Conservation (phyloP, 2,797 vertebrate genomes). For the Scomberomorus guttatus region DNA sequence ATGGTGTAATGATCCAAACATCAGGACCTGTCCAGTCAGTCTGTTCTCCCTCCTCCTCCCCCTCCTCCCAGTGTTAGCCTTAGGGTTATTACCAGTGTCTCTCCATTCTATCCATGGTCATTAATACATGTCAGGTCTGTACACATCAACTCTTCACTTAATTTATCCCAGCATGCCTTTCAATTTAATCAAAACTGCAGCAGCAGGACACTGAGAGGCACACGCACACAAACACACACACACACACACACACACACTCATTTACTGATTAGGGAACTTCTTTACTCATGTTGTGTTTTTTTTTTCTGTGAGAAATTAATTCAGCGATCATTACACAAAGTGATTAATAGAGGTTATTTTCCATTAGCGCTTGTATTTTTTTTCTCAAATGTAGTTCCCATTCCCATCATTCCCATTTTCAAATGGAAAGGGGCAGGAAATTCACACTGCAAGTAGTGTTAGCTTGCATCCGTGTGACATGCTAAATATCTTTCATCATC, state of each 20-base stretch:
- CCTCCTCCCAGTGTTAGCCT: conserved; percentile 7
- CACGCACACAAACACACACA: conserved; percentile 8
- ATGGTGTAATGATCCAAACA: conserved; percentile 25
- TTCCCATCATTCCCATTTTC: no score
- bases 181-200: conserved; percentile 88
- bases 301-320: conserved; percentile 23
- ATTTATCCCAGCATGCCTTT: conserved; percentile 84
- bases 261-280: conserved; percentile 32
- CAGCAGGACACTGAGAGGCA: conserved; percentile 42
- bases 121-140: conserved; percentile 81
- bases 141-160: conserved; percentile 84
- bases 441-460: no score
- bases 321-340: background rate
- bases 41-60: background rate
- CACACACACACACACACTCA: background rate
- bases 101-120: conserved; percentile 66
- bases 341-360: conserved; percentile 36
- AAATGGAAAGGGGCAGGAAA: no score
- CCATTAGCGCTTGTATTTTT: background rate
- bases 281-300: conserved; percentile 12
- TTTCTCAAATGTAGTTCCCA: no score
- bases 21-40: background rate
- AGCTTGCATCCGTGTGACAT: no score
- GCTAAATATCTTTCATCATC: no score
- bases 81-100: conserved; percentile 77